Evolutionary conservation across 2,113 vertebrate species (phyloP).

Genomic region (Dromiciops gliroides): DNA sequence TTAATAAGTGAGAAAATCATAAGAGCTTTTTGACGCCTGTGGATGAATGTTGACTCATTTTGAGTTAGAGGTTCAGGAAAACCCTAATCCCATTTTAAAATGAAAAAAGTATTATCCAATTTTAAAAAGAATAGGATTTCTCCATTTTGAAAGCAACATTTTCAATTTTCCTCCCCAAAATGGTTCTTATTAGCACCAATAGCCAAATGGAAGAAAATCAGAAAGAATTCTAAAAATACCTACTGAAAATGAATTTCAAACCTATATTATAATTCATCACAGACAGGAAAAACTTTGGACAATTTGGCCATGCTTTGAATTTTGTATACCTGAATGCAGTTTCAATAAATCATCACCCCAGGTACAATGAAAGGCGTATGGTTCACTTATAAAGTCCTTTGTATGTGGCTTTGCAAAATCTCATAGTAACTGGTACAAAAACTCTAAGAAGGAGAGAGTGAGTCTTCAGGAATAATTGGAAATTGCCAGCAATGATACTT

Average conservation of each 20-base stretch:
- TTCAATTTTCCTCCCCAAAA: not conserved
- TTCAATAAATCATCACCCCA: not conserved
- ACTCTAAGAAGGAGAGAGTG: not conserved
- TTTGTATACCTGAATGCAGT: not conserved
- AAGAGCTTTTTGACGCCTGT: not conserved
- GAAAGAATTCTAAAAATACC: not conserved
- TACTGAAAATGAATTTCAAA: not conserved
- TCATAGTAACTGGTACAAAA: not conserved
- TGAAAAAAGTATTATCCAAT: not conserved
- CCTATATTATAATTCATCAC: not conserved
- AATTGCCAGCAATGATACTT: not conserved
- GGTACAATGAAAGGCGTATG: not conserved
- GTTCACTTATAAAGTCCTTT: not conserved
- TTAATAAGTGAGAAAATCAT: not conserved
- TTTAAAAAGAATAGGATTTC: not conserved
- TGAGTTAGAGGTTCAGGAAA: not conserved
- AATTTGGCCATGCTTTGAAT: not conserved
- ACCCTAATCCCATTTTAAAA: not conserved
- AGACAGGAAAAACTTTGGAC: not conserved
- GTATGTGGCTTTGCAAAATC: not conserved
- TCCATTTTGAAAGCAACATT: not conserved
- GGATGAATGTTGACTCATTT: not conserved
- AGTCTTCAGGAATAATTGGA: not conserved
- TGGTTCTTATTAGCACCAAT: not conserved
- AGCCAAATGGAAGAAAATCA: not conserved